These are phyloP conservation scores for Pandemis cinnamomeana DNA, from an alignment of 2,888 invertebrate species.

Conservation along the genomic window DNA sequence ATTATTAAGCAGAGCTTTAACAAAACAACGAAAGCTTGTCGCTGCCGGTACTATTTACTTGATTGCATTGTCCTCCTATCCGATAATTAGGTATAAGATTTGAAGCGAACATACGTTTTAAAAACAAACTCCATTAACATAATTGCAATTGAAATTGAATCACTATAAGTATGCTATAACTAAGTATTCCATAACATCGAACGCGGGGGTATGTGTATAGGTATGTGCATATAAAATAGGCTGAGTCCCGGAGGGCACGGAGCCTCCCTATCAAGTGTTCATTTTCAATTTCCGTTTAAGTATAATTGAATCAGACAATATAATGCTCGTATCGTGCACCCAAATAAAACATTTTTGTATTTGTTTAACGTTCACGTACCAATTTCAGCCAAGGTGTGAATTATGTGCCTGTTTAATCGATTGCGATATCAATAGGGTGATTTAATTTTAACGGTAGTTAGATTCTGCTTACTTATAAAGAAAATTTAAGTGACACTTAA, in stretches of 20 bases:
- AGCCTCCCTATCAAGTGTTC: conserved; percentile 58
- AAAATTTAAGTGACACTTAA: no score
- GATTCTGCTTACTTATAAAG: not conserved
- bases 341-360: conserved; percentile 40
- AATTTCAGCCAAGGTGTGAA: conserved; percentile 21
- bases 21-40: no score
- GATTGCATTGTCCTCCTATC: no score
- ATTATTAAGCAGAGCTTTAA: no score
- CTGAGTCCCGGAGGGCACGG: conserved; percentile 50
- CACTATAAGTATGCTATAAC: conserved; percentile 9
- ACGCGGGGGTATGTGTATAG: conserved; percentile 5
- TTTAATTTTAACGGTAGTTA: not conserved
- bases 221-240: conserved; percentile 26
- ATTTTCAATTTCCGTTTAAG: conserved; percentile 74
- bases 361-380: conserved; percentile 32
- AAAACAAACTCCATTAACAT: conserved; percentile 16
- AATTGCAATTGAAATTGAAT: conserved; percentile 23
- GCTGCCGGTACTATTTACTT: no score
- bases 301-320: conserved; percentile 69
- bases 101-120: not conserved
- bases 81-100: no score
- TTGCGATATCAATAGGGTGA: conserved; percentile 1
- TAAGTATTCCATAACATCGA: conserved; percentile 16
- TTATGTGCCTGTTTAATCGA: conserved; percentile 18
- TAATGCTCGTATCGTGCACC: conserved; percentile 43